Percentiles rank a stretch among this genome's conserved stretches.
Conservation (phyloP, 2,888 invertebrate genomes). For the Sesia bembeciformis region DNA sequence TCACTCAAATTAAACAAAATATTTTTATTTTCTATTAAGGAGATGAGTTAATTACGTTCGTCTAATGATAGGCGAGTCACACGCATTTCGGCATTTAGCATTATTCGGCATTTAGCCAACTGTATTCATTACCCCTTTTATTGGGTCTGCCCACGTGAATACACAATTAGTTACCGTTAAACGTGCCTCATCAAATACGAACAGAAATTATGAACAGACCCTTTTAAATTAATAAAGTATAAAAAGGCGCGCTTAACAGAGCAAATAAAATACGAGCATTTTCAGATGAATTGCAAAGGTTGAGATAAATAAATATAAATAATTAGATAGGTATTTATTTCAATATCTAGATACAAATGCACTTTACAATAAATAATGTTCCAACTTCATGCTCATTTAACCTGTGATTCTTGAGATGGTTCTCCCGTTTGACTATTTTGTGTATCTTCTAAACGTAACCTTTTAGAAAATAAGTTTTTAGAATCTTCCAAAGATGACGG, state of each 20-base stretch:
- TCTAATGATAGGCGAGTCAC: background rate
- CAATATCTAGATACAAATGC: too few relatives aligned
- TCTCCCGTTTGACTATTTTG: too few relatives aligned
- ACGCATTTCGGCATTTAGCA: background rate
- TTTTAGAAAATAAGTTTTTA: background rate
- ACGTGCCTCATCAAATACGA: background rate
- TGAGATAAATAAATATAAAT: too few relatives aligned
- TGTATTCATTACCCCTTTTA: background rate
- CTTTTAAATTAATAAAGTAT: too few relatives aligned
- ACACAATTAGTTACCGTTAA: background rate
- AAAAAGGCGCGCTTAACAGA: too few relatives aligned
- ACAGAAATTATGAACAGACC: background rate
- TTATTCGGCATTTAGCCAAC: background rate
- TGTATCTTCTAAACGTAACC: background rate
- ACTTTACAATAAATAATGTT: too few relatives aligned
- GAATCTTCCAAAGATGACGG: conserved; percentile 41
- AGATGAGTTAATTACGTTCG: background rate
- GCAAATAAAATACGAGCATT: too few relatives aligned
- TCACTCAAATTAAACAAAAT: too few relatives aligned
- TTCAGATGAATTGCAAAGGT: too few relatives aligned
- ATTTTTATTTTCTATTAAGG: background rate
- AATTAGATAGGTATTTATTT: too few relatives aligned
- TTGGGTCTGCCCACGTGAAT: background rate
- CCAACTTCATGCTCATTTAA: too few relatives aligned
- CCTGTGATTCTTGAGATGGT: too few relatives aligned